Percentiles rank a stretch among this genome's conserved stretches.
Conservation (phyloP, 2,888 invertebrate genomes). For the Ichneumoninae sp. region DNA sequence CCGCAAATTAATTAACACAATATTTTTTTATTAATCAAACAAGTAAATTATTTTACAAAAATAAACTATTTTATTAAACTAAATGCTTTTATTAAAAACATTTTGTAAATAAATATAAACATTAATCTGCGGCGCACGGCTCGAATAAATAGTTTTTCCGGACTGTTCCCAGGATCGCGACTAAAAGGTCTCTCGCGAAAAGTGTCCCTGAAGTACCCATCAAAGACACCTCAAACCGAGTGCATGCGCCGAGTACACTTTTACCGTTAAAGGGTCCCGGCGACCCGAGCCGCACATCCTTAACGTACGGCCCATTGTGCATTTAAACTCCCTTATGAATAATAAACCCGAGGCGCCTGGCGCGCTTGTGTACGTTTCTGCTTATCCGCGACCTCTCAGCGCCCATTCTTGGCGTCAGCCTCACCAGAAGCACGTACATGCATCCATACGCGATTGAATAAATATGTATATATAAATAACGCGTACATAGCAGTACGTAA, state of each 20-base stretch:
- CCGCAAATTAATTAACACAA: not conserved
- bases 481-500: not conserved
- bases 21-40: not conserved
- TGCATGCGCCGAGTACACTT: not conserved
- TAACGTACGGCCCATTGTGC: not conserved
- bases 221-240: constrained; percentile 3
- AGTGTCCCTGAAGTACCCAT: not conserved
- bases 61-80: not conserved
- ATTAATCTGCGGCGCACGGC: too few relatives aligned
- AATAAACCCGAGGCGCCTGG: constrained; percentile 44
- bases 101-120: not conserved
- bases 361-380: constrained; percentile 21
- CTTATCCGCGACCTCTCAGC: constrained; percentile 32
- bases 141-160: not conserved
- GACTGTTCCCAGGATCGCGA: too few relatives aligned
- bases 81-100: not conserved
- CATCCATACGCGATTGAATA: constrained; percentile 2
- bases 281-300: not conserved
- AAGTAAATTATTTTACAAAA: not conserved
- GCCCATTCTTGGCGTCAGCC: constrained; percentile 37
- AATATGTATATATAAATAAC: not conserved
- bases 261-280: not conserved
- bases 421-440: constrained; percentile 14
- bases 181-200: not conserved
- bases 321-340: constrained; percentile 24